Conservation (phyloP, 2,113 vertebrate species). For the Urocynchramus pylzowi region DNA sequence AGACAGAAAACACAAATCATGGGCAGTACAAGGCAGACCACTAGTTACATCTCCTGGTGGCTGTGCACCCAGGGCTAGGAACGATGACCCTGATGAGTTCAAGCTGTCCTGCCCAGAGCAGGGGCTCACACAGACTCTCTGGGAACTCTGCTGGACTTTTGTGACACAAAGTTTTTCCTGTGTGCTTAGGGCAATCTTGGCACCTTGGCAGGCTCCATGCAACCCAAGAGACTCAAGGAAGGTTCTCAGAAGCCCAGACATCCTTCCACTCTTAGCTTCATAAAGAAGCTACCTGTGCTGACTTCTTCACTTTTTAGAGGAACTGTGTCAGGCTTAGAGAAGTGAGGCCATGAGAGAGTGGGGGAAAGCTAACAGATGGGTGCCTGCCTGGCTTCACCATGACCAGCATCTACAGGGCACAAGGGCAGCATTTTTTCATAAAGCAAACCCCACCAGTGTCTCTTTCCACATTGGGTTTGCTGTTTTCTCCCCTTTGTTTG, state of each 20-base stretch:
- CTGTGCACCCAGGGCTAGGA: background rate
- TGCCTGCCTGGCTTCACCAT: background rate
- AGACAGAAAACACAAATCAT: background rate
- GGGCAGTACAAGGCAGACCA: background rate
- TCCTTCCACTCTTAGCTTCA: background rate
- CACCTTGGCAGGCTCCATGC: fast-evolving
- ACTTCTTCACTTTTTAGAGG: background rate
- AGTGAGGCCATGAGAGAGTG: background rate
- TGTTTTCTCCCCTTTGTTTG: background rate
- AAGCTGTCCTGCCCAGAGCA: background rate
- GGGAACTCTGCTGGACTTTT: fast-evolving
- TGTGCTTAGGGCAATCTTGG: background rate
- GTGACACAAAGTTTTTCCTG: background rate
- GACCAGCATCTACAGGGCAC: background rate
- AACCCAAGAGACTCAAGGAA: background rate
- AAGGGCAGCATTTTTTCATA: background rate
- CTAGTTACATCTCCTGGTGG: background rate
- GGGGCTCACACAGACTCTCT: background rate
- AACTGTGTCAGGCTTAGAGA: background rate
- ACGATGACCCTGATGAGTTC: background rate
- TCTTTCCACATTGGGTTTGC: fast-evolving
- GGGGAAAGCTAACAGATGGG: background rate
- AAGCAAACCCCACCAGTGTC: background rate
- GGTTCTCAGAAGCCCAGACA: background rate
- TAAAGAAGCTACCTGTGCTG: background rate